Conservation (phyloP, 2,113 vertebrate species). For the Hymenochirus boettgeri region DNA sequence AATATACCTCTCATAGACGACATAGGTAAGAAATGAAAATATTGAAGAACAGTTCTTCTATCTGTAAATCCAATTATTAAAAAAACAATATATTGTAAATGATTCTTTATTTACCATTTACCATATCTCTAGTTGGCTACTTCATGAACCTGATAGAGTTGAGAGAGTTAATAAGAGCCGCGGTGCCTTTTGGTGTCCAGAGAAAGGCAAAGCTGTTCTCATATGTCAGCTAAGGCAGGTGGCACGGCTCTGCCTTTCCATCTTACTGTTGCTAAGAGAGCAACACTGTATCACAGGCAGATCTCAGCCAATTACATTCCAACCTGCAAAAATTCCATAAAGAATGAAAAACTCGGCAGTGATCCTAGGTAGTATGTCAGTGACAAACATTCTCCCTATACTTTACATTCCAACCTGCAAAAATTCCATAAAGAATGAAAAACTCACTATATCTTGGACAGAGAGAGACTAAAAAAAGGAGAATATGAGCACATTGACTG, state of each 20-base stretch:
- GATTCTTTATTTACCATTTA: background rate
- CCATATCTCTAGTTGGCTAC: background rate
- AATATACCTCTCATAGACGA: no score
- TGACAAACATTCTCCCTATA: no score
- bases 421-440: conserved; percentile 17
- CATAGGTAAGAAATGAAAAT: no score
- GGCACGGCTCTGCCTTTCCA: conserved; percentile 22
- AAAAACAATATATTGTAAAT: no score
- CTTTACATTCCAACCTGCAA: conserved; percentile 9
- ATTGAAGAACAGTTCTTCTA: no score
- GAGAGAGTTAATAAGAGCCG: conserved; percentile 21
- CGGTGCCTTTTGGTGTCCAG: conserved; percentile 16
- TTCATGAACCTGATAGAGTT: background rate
- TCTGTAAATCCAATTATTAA: no score
- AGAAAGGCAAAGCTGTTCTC: conserved; percentile 32
- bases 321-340: conserved; percentile 16
- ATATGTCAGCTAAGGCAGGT: conserved; percentile 36
- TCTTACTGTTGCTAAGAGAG: conserved; percentile 42
- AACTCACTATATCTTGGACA: conserved; percentile 13
- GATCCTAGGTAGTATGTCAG: no score
- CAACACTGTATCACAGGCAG: conserved; percentile 31
- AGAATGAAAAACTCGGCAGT: conserved; percentile 13
- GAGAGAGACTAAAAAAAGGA: conserved; percentile 20
- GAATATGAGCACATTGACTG: background rate
- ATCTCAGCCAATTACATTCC: conserved; percentile 28